phyloP scores from a whole-genome alignment of 2,113 vertebrate species.

The Pachycephala philippinensis region DNA sequence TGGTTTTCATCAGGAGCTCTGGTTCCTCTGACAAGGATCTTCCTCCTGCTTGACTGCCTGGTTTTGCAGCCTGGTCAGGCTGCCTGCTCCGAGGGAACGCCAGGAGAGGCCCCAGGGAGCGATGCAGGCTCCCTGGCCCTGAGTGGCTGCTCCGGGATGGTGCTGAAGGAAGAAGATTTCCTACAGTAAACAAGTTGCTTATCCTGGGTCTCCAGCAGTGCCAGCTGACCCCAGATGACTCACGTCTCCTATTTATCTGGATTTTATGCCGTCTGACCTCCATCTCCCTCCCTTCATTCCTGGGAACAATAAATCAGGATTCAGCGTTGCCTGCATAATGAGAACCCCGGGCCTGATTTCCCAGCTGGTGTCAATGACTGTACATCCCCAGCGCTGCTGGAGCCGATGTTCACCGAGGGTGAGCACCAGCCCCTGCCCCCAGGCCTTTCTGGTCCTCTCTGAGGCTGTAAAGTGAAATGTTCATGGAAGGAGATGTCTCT shows the following conservation, averaged over 20 bases:
- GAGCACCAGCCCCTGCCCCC: neutral
- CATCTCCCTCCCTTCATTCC: neutral
- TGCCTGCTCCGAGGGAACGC: neutral
- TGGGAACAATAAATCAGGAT: neutral
- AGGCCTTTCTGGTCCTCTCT: neutral
- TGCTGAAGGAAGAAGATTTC: neutral
- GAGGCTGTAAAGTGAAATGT: neutral
- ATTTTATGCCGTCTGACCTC: neutral
- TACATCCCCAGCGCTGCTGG: neutral
- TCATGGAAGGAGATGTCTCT: neutral
- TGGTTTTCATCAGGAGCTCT: neutral
- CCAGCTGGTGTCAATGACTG: neutral
- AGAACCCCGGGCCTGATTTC: neutral
- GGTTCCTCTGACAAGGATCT: neutral
- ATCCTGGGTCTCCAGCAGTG: neutral
- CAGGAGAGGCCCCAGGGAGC: neutral
- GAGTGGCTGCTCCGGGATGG: neutral
- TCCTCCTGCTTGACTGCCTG: neutral
- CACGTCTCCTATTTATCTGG: neutral
- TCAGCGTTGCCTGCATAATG: neutral
- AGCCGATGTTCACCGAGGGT: fast-evolving
- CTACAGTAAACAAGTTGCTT: neutral
- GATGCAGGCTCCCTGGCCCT: fast-evolving
- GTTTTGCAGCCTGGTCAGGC: neutral
- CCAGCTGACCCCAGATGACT: neutral